Conservation (phyloP, 2,888 invertebrate genomes). For the Aquatica leii region DNA sequence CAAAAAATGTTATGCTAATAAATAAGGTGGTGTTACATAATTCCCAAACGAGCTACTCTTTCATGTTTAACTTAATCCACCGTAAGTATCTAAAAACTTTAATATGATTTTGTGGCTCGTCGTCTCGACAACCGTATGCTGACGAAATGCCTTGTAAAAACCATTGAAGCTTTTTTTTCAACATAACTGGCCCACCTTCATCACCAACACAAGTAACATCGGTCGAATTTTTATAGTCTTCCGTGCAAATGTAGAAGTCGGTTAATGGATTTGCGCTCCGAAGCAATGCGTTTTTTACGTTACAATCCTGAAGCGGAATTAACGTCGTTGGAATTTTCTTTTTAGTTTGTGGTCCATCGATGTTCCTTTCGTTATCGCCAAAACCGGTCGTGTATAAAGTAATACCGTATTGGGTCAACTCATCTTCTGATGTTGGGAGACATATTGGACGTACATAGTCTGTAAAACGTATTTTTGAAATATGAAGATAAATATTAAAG, state of each 20-base stretch:
- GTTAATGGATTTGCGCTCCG: neutral
- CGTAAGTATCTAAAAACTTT: conserved; percentile 7
- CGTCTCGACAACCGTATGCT: neutral
- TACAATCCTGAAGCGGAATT: conserved; percentile 7
- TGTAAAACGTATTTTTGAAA: conserved; percentile 6
- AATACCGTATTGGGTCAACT: neutral
- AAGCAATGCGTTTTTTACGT: neutral
- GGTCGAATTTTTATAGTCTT: neutral
- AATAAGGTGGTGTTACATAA: too few species aligned
- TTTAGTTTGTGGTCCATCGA: neutral
- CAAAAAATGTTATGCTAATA: too few species aligned
- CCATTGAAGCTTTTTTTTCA: neutral
- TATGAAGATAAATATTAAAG: neutral
- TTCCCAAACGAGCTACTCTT: conserved; percentile 1
- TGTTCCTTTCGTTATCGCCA: neutral
- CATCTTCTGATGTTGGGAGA: too few species aligned
- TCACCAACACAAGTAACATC: conserved; percentile 15
- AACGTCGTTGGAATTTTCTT: conserved; percentile 4
- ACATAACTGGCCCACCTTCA: conserved; percentile 23
- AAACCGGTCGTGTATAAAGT: neutral
- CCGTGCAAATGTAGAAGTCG: conserved; percentile 2
- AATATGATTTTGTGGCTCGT: neutral
- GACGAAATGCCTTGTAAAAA: conserved; percentile 6
- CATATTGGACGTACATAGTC: conserved; percentile 23
- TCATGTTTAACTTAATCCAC: conserved; percentile 13